Conservation (phyloP, 2,113 vertebrate species). For the Barbus barbus region DNA sequence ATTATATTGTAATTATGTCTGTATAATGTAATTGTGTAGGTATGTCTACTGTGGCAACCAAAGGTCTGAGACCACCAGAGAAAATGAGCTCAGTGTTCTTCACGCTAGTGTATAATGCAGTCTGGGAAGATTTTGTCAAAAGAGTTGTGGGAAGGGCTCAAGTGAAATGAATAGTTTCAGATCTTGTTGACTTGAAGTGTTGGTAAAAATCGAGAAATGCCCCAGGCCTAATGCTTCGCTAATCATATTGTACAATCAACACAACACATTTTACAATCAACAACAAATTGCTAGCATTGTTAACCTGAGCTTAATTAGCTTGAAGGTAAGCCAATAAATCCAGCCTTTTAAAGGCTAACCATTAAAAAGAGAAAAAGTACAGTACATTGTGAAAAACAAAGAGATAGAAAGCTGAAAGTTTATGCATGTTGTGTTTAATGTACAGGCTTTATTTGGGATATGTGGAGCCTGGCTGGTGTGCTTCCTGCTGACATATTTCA, state of each 20-base stretch:
- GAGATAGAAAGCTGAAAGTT: too few species aligned
- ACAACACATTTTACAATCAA: neutral
- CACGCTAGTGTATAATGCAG: too few species aligned
- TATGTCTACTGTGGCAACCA: neutral
- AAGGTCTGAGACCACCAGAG: neutral
- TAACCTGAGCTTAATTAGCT: neutral
- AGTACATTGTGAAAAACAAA: too few species aligned
- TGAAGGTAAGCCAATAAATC: neutral
- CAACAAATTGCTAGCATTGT: neutral
- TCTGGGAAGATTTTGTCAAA: neutral
- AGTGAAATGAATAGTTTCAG: neutral
- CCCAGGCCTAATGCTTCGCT: neutral
- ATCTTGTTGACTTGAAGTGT: neutral
- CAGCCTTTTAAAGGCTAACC: neutral
- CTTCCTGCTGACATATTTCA: conserved; percentile 73
- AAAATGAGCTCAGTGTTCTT: neutral
- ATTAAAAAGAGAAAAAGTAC: neutral
- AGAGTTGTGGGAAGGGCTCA: neutral
- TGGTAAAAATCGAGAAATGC: neutral
- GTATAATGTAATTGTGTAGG: neutral
- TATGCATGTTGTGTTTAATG: neutral
- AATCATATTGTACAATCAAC: conserved; percentile 15
- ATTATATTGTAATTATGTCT: neutral
- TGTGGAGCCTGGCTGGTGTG: conserved; percentile 79
- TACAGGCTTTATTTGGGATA: conserved; percentile 79